Evolutionary conservation across 2,888 invertebrate species (phyloP), one percentile per base, ranked within the genome.

Genomic region (Graphium colonna): DNA sequence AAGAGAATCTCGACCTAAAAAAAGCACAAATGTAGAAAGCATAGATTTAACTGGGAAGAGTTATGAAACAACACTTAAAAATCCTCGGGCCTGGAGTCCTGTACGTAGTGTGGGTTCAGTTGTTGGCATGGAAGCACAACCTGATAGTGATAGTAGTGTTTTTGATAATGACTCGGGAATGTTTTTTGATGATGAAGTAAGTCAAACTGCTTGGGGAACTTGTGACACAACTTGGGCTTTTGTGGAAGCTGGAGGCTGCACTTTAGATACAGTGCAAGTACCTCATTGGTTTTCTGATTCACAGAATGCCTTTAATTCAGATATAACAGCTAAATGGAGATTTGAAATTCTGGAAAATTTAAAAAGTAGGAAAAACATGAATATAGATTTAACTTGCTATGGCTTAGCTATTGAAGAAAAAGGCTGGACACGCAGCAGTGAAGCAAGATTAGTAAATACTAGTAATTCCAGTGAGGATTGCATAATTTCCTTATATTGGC

Each of bases 61-160:
- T 73, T 93, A 92, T 78, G 94, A 94, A 77, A 92, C 92, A 3
- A 93, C 93, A 61, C 80, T 94, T n/a, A 94, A 93, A 67, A 95
- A 95, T 80, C 95, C 95, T 15, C 92, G 95, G 68, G 95, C 95
- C 21, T 96, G 96, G 96, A 96, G 95, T 69, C 96, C 96, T 13
- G 95, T 96, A n/a, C 92, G 95, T 60, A 96, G 95, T 71, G 95
- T 95, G 7, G 96, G 96, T 8, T 96, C 96, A 17, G 94, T 96
- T 45, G 93, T 93, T 15, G 96, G 95, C 1, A 94, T 94, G 68
- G 96, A 96, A 80, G 96, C 94, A n/a, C 95, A 95, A 75, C 95
- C 95, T 1, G 95, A 95, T 73, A 94, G 95, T 60, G 96, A 96
- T 73, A 95, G 95, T 47, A 93, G 94, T 69, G 93, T 95, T 8